phyloP scores from a whole-genome alignment of 2,797 vertebrate genomes.

The Orestias chungarensis region DNA sequence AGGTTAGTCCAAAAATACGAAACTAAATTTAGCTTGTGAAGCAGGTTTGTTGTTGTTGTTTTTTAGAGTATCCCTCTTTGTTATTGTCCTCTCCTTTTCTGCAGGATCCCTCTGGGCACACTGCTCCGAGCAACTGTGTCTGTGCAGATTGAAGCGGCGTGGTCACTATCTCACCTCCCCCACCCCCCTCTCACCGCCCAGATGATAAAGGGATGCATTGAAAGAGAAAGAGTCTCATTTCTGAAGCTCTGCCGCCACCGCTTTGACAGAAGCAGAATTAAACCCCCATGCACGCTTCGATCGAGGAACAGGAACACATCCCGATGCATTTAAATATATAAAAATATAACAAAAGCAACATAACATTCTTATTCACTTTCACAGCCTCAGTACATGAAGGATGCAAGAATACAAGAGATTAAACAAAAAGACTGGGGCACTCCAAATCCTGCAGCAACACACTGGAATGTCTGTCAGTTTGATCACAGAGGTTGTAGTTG shows the following conservation, averaged over 20 bases:
- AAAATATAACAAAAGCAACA: background rate
- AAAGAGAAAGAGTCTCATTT: slow-evolving; percentile 11
- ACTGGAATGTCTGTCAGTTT: background rate
- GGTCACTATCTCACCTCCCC: slow-evolving; percentile 28
- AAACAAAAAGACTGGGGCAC: background rate
- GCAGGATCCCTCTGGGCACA: slow-evolving; percentile 6
- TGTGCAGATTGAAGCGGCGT: slow-evolving; percentile 47
- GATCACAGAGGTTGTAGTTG: background rate
- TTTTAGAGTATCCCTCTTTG: slow-evolving; percentile 28
- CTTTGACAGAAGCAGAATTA: background rate
- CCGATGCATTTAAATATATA: background rate
- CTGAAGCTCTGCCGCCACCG: slow-evolving; percentile 73
- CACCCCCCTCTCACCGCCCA: slow-evolving; percentile 70
- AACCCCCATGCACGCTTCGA: background rate
- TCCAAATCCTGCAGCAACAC: background rate
- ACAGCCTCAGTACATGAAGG: background rate
- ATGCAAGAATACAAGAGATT: background rate
- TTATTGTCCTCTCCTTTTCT: slow-evolving; percentile 25
- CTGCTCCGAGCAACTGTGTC: slow-evolving; percentile 29
- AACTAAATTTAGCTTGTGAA: background rate
- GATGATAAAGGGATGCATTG: slow-evolving; percentile 67
- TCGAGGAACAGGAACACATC: background rate
- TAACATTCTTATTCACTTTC: background rate
- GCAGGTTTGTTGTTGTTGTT: no score
- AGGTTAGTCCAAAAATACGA: slow-evolving; percentile 7